Base-by-base conservation (phyloP, 2,888 invertebrate species). In the Desoria tigrina region DNA sequence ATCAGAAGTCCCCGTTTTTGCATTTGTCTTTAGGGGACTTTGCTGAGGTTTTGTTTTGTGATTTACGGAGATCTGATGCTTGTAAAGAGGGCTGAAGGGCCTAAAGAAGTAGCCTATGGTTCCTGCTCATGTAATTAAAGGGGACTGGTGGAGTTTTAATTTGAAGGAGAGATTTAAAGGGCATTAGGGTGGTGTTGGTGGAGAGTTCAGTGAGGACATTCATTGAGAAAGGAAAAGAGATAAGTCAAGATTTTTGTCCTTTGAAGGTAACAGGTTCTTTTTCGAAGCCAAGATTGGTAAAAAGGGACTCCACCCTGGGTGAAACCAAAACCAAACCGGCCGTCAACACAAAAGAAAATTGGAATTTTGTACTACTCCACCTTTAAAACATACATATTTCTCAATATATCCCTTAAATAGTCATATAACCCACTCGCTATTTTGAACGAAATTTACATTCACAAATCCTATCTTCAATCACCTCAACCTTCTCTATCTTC, bases 381-480 rank as follows among this genome's bases (percentile, higher is more conserved):
- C 72, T 70, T 64, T 61, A 72, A 58, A 58, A 58, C 58, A 58
- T 42, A 58, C 45, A 66, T 68, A 72, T 72, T 72, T 70, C 68
- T 70, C 70, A 70, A 73, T 73, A 73, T 71, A 64, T 71, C 67
- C 73, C 73, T 66, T 73, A 73, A 68, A 73, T 71, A 69, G 73
- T 69, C 72, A 72, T 72, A 56, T 68, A 54, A 58, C 45, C 57
- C 50, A 49, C 63, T 60, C 60, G 57, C 57, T 57, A 58, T 58
- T 45, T 58, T 45, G n/a, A 49, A 58, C 58, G 58, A 9, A 58
- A 58, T 58, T 58, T 58, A 58, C 58, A 58, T 58, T 58, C 45
- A 58, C 49, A 42, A 51, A 42, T 58, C 58, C 49, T 39, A 24
- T 58, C 42, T 58, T 28, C 56, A 39, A 57, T 55, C 56, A 57